Evolutionary conservation across 2,113 vertebrate genomes (phyloP), one percentile per base, ranked within the genome.

Genomic region (Phasianus colchicus): DNA sequence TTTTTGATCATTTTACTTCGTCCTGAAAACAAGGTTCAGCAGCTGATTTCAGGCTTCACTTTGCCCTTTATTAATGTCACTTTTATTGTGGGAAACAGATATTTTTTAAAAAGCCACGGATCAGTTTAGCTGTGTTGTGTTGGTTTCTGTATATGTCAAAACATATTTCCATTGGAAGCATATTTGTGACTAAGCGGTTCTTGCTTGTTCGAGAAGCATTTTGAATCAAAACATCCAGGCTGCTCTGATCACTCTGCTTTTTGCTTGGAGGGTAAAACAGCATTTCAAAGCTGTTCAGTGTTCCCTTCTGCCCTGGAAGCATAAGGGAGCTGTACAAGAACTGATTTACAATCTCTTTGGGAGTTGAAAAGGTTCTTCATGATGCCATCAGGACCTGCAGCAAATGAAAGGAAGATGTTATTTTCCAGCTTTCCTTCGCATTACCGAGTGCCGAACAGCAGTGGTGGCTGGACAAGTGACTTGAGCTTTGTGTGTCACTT

Each of bases 161-260:
- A 71, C 15, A 10, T 22, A 42, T 72, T 92, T 78, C 17, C 4
- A 13, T 29, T 55, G 50, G 61, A 86, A 88, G 61, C 9, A 6
- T 63, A 21, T 77, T 88, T 91, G 70, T 83, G 55, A 70, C 67
- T 63, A 85, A 71, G 67, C 43, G 65, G 13, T 45, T 76, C 36
- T 82, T 90, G 27, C 29, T 91, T 81, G 34, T 83, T 96, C 52
- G 24, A 84, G 72, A 92, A 92, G 13, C 45, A 72, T 75, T 90
- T 69, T 88, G 40, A 82, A 72, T 84, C 43, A 93, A 93, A 58
- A 34, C 2, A 1, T 84, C 72, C 58, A 65, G 78, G 40, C 38
- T 86, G 70, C 81, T 87, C 78, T 57, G 88, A 36, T 81, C 54
- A 20, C 40, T 92, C 6, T 72, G 17, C 7, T 40, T 89, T 78